Evolutionary conservation across 2,888 invertebrate genomes (phyloP).

Genomic region (Apotomis turbidana): DNA sequence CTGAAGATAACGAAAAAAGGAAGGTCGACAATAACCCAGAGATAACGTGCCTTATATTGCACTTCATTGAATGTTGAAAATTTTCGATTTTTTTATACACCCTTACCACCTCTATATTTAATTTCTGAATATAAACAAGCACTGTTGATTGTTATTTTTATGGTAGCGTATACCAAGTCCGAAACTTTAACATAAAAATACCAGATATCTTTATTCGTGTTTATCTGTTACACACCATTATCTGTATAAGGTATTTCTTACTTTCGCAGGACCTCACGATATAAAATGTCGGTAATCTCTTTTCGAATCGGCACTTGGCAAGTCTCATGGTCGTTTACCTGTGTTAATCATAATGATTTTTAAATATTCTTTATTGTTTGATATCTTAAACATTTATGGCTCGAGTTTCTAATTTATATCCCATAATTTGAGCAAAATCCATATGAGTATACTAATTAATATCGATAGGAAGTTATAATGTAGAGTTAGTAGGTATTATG

Average conservation of each 20-base stretch:
- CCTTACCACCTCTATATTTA: too few relatives aligned
- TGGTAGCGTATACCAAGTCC: background rate
- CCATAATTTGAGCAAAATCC: background rate
- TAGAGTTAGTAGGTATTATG: constrained; percentile 3
- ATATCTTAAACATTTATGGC: constrained; percentile 3
- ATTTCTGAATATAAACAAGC: background rate
- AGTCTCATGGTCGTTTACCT: background rate
- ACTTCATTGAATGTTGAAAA: too few relatives aligned
- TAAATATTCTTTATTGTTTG: constrained; percentile 1
- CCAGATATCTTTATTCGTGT: background rate
- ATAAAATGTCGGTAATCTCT: background rate
- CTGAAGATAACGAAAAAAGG: too few relatives aligned
- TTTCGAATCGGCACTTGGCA: background rate
- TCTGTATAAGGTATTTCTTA: background rate
- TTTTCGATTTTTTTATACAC: too few relatives aligned
- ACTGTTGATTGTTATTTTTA: constrained; percentile 17
- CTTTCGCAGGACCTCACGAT: background rate
- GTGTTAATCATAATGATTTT: constrained; percentile 1
- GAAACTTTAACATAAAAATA: background rate
- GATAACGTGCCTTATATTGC: too few relatives aligned
- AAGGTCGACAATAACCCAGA: too few relatives aligned
- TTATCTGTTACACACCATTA: background rate
- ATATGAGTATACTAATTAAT: constrained; percentile 19
- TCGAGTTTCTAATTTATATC: background rate
- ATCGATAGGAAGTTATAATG: constrained; percentile 12